phyloP scores from a whole-genome alignment of 2,113 vertebrate species.

The human region GRCh38 chr1:81322501-81323000 shows the following conservation, averaged over 20 bases:
- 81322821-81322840: not conserved
- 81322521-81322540: not conserved
- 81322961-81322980: too few species aligned
- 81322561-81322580: slow-evolving; percentile 32
- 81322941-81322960: too few species aligned
- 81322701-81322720: not conserved
- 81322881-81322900: too few species aligned
- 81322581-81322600: slow-evolving; percentile 9
- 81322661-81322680: not conserved
- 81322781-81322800: not conserved
- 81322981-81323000: too few species aligned
- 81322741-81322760: not conserved
- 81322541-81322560: not conserved
- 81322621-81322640: not conserved
- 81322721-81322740: not conserved
- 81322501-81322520: slow-evolving; percentile 40
- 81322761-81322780: not conserved
- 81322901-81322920: too few species aligned
- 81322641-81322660: not conserved
- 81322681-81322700: not conserved
- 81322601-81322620: not conserved
- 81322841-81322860: not conserved
- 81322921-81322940: too few species aligned
- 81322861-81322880: too few species aligned
- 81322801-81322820: not conserved